Conservation (phyloP, 2,113 vertebrate species). For the Penelope pileata region DNA sequence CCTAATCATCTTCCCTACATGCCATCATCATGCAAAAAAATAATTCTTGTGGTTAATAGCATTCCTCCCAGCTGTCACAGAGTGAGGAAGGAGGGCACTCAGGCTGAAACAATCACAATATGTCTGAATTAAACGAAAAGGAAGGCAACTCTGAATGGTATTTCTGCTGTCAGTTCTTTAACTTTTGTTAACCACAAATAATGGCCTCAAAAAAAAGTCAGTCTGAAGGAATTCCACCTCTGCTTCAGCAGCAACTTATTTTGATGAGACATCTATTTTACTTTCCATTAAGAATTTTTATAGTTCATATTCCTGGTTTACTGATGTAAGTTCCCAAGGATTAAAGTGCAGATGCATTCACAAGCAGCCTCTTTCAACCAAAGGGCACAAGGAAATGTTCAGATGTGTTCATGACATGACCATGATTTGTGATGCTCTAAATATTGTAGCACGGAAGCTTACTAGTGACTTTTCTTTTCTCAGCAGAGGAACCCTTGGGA, state of each 20-base stretch:
- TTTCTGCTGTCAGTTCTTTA: neutral
- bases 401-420: neutral
- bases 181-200: neutral
- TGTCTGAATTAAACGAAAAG: neutral
- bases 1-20: neutral
- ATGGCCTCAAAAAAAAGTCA: neutral
- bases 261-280: neutral
- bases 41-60: neutral
- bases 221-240: neutral
- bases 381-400: neutral
- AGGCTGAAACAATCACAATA: conserved; percentile 4
- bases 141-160: neutral
- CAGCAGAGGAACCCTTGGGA: neutral
- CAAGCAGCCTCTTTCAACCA: neutral
- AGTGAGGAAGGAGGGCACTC: neutral
- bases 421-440: conserved; percentile 6
- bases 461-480: neutral
- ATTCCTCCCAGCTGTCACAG: neutral
- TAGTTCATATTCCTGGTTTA: neutral
- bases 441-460: neutral
- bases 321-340: neutral
- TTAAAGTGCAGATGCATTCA: neutral
- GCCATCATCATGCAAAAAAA: neutral
- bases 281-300: neutral
- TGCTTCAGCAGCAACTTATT: neutral